phyloP scores from a whole-genome alignment of 1,140 invertebrate species.

The Tribolium castaneum region DNA sequence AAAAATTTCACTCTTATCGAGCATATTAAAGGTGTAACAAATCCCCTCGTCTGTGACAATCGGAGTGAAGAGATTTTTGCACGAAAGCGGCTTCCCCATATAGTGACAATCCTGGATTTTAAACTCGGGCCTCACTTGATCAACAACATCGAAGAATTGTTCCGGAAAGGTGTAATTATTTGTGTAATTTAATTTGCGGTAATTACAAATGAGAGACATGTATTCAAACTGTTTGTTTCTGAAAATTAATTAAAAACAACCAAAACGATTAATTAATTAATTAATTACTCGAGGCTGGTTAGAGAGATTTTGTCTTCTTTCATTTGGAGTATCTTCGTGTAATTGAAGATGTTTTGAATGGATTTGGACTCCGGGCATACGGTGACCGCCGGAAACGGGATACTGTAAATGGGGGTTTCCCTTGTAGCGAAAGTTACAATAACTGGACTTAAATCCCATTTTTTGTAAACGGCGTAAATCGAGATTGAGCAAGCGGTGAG shows the following conservation, averaged over 20 bases:
- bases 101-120: slow-evolving; percentile 42
- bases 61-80: slow-evolving; percentile 61
- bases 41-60: slow-evolving; percentile 75
- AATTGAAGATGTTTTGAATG: slow-evolving; percentile 41
- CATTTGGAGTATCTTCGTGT: slow-evolving; percentile 27
- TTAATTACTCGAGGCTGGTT: slow-evolving; percentile 32
- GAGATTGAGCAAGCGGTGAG: slow-evolving; percentile 37
- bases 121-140: slow-evolving; percentile 20
- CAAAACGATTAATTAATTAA: not conserved
- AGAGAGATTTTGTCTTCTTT: slow-evolving; percentile 19
- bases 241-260: not conserved
- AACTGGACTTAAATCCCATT: slow-evolving; percentile 68
- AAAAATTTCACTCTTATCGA: slow-evolving; percentile 68
- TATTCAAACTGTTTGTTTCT: slow-evolving; percentile 37
- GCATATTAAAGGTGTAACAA: slow-evolving; percentile 75
- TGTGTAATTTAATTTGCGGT: slow-evolving; percentile 6
- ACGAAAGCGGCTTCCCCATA: slow-evolving; percentile 54
- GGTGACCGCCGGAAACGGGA: slow-evolving; percentile 68
- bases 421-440: slow-evolving; percentile 68
- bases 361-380: slow-evolving; percentile 65
- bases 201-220: slow-evolving; percentile 36
- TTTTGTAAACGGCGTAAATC: slow-evolving; percentile 63
- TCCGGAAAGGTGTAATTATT: slow-evolving; percentile 18
- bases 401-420: slow-evolving; percentile 66
- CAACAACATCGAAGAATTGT: slow-evolving; percentile 23